Conservation (phyloP, 2,797 vertebrate genomes). For the Alosa sapidissima region DNA sequence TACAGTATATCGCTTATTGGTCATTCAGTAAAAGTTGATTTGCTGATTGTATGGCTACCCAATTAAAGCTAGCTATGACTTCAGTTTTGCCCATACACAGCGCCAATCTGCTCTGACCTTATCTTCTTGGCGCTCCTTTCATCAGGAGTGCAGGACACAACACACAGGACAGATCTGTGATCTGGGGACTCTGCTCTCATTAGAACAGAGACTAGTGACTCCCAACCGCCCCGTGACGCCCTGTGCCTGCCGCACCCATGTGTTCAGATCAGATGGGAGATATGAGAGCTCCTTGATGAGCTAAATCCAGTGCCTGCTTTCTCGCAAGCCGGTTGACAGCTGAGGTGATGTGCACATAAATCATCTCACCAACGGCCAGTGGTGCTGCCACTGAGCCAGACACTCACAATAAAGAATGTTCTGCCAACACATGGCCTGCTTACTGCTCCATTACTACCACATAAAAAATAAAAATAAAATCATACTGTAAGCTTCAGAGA, state of each 20-base stretch:
- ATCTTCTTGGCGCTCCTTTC: not conserved
- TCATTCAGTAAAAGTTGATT: too few relatives aligned
- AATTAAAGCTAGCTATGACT: too few relatives aligned
- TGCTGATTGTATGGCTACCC: too few relatives aligned
- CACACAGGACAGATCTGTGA: not conserved
- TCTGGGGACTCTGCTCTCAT: not conserved
- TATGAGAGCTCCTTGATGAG: not conserved
- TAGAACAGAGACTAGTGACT: not conserved
- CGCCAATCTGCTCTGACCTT: not conserved
- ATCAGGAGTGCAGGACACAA: not conserved
- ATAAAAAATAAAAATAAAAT: not conserved
- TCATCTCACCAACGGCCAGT: not conserved
- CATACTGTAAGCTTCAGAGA: not conserved
- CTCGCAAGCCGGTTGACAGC: not conserved
- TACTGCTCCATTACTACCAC: not conserved
- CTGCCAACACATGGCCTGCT: not conserved
- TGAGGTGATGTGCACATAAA: not conserved
- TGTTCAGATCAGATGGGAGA: not conserved
- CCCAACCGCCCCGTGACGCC: not conserved
- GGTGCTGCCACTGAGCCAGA: not conserved
- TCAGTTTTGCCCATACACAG: not conserved
- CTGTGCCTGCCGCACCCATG: conserved; percentile 1
- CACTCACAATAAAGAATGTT: too few relatives aligned
- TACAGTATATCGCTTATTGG: not conserved
- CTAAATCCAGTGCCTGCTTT: not conserved